phyloP scores from a whole-genome alignment of 2,888 invertebrate genomes.

The Loripinus fragilis region DNA sequence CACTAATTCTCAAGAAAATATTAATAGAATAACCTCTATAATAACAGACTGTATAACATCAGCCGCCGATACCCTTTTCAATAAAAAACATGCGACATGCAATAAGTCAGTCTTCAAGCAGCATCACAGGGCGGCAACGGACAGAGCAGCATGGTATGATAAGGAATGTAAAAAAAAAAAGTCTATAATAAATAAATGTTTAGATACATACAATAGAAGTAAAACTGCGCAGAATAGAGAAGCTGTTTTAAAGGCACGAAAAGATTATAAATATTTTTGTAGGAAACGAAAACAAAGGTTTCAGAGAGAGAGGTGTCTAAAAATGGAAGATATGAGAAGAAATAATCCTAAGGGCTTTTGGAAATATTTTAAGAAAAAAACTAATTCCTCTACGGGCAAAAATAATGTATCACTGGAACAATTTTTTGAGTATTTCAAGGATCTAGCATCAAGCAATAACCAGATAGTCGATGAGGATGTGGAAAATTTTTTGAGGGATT shows the following conservation, averaged over 20 bases:
- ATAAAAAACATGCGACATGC: no score
- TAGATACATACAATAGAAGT: no score
- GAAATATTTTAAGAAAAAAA: not conserved
- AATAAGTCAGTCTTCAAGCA: no score
- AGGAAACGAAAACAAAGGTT: not conserved
- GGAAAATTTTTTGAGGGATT: not conserved
- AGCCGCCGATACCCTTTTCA: not conserved
- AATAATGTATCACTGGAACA: not conserved
- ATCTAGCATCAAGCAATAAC: not conserved
- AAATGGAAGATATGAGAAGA: slow-evolving; percentile 15
- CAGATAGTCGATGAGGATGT: not conserved
- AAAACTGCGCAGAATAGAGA: no score
- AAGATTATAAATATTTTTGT: slow-evolving; percentile 13
- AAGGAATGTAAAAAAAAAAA: slow-evolving; percentile 19
- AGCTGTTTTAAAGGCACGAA: slow-evolving; percentile 4
- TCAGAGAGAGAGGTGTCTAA: not conserved
- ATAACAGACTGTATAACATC: not conserved
- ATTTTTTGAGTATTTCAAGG: not conserved
- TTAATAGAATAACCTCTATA: not conserved
- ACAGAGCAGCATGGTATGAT: slow-evolving; percentile 18
- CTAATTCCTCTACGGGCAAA: not conserved
- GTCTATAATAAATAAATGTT: not conserved
- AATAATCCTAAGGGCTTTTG: slow-evolving; percentile 27
- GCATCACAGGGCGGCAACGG: no score
- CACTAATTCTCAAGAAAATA: no score